Percentiles rank a stretch among this genome's conserved stretches.
Conservation (phyloP, 2,888 invertebrate genomes). For the Drosophila monieri region DNA sequence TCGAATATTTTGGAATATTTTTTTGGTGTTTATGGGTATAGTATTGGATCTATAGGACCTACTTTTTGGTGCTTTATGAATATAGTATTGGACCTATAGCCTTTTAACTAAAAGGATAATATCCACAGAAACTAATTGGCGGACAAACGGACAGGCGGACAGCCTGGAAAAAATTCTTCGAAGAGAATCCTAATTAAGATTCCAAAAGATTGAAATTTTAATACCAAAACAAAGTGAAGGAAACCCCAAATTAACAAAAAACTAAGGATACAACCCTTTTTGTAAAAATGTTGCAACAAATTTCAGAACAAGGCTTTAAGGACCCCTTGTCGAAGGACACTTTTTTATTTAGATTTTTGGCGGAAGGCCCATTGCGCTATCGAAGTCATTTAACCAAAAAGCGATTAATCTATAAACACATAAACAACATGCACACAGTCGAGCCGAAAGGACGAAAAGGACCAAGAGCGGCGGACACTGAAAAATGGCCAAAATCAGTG, state of each 20-base stretch:
- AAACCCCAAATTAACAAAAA: not conserved
- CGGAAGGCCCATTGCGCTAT: constrained; percentile 49
- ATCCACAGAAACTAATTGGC: too few relatives aligned
- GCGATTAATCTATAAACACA: constrained; percentile 83
- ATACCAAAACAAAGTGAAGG: too few relatives aligned
- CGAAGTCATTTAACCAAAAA: constrained; percentile 82
- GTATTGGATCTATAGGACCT: too few relatives aligned
- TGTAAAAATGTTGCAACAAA: not conserved
- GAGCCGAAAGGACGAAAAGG: constrained; percentile 10
- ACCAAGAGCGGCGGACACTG: constrained; percentile 57
- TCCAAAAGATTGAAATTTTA: too few relatives aligned
- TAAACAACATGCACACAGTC: constrained; percentile 79
- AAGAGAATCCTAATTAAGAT: too few relatives aligned
- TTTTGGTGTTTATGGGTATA: too few relatives aligned
- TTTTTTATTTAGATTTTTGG: not conserved
- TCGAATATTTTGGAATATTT: too few relatives aligned
- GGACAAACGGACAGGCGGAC: too few relatives aligned
- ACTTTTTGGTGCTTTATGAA: too few relatives aligned
- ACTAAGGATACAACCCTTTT: constrained; percentile 5
- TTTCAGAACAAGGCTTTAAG: not conserved
- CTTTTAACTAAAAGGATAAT: too few relatives aligned
- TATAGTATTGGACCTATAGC: too few relatives aligned
- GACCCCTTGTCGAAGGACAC: not conserved
- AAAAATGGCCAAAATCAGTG: constrained; percentile 77
- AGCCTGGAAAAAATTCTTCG: too few relatives aligned